A percentile compares a stretch with the other conserved stretches of the same genome.
These are phyloP conservation scores for Calypte anna DNA, from an alignment of 2,113 vertebrate species.

Conservation along the genomic window DNA sequence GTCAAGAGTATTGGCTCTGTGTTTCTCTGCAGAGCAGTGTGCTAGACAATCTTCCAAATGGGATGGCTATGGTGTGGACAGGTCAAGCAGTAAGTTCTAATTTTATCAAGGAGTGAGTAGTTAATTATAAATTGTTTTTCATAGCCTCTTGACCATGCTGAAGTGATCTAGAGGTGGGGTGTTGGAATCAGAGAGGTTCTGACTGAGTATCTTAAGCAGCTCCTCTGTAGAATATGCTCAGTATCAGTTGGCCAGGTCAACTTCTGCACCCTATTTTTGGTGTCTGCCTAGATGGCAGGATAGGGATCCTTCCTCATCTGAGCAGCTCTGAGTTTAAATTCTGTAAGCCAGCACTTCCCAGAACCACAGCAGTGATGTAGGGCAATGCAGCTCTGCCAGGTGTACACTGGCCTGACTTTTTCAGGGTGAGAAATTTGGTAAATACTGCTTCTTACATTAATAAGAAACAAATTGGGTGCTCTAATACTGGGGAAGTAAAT, in stretches of 20 bases:
- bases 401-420: neutral
- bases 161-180: neutral
- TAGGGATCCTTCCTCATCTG: neutral
- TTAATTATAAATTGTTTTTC: neutral
- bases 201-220: neutral
- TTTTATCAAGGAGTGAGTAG: accelerated
- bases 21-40: neutral
- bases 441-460: neutral
- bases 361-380: neutral
- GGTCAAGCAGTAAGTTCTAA: neutral
- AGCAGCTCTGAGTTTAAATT: accelerated
- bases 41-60: neutral
- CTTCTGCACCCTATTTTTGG: neutral
- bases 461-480: neutral
- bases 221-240: accelerated
- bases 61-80: neutral
- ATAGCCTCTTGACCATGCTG: neutral
- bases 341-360: neutral
- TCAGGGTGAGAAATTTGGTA: neutral
- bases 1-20: too few relatives aligned
- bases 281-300: neutral
- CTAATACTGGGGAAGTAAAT: neutral
- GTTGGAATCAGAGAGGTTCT: neutral
- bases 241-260: neutral
- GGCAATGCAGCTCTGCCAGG: accelerated